Base-by-base conservation (phyloP, 1,140 invertebrate genomes). In the Phocides pigmalion region DNA sequence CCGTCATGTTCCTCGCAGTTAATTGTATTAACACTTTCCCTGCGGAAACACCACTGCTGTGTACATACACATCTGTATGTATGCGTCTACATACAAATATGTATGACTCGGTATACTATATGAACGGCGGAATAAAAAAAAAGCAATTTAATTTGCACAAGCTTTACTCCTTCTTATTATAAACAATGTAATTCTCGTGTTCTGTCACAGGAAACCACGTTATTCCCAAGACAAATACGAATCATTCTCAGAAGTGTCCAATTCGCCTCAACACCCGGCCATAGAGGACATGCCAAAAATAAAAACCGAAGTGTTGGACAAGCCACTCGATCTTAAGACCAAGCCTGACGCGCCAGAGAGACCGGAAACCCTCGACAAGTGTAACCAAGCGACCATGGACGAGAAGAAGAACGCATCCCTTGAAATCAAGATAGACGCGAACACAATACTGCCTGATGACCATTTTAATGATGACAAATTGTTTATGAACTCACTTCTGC, bases 221-320 rank as follows among this genome's bases (percentile, higher is more conserved):
- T 82, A 81, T 62, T 87, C 84, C 0, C 84, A 89, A 70, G 86
- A 90, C 64, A 90, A 85, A 70, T 87, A 87, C 70, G 88, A 90
- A 15, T 87, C 85, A 0, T 79, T 75, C 53, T 89, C 86, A 0
- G 88, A 90, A 66, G 68, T 90, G 3, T 90, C 88, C 4, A 88
- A 81, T 47, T 90, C 88, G 0, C 87, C 87, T 0, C 84, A 87
- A 37, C 84, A 90, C 39, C 75, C 80, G 1, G 71, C 83, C 0
- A 71, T 79, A 0, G 88, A 90, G 4, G 86, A 90, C 50, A 59
- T 75, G 16, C 81, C 81, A 0, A 75, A 79, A 37, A 76, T 82
- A 22, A 83, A 83, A 37, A 69, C 69, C 17, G 83, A 87, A 49
- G 14, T 72, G 4, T 50, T 76, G 35, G 84, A 89, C 25, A 87